phyloP scores from a whole-genome alignment of 2,888 invertebrate genomes.

The Camponotus fellah region DNA sequence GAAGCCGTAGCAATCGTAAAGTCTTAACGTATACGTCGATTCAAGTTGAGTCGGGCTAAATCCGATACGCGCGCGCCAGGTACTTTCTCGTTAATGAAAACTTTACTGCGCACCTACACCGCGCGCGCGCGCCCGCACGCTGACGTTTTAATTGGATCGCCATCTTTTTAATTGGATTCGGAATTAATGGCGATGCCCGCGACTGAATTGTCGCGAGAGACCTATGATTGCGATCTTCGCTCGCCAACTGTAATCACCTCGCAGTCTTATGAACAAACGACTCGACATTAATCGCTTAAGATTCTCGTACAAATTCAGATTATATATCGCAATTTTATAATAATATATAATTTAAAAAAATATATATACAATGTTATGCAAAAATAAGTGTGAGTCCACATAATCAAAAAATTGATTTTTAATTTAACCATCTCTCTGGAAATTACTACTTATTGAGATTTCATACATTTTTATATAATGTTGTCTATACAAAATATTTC shows the following conservation, averaged over 20 bases:
- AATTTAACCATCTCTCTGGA: not conserved
- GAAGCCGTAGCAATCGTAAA: constrained; percentile 43
- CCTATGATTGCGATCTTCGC: constrained; percentile 36
- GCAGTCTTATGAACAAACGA: constrained; percentile 3
- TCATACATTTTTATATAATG: not conserved
- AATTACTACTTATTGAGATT: not conserved
- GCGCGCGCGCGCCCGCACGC: constrained; percentile 2
- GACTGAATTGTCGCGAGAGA: constrained; percentile 51
- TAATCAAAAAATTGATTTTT: not conserved
- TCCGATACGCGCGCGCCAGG: constrained; percentile 61
- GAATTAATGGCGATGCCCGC: constrained; percentile 70
- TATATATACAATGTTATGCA: not conserved
- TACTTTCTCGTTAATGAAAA: constrained; percentile 81
- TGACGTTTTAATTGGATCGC: constrained; percentile 77
- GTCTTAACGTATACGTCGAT: constrained; percentile 63
- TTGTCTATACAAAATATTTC: not conserved
- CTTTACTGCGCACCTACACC: constrained; percentile 62
- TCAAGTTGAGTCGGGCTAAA: constrained; percentile 61
- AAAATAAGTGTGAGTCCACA: not conserved
- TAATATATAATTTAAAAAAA: not conserved
- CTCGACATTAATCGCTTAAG: not conserved
- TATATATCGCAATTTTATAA: not conserved
- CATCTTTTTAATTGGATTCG: constrained; percentile 77
- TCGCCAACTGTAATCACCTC: constrained; percentile 35
- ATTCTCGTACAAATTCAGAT: not conserved